Base-by-base conservation (phyloP, 2,113 vertebrate species). In the Chaetura pelagica region DNA sequence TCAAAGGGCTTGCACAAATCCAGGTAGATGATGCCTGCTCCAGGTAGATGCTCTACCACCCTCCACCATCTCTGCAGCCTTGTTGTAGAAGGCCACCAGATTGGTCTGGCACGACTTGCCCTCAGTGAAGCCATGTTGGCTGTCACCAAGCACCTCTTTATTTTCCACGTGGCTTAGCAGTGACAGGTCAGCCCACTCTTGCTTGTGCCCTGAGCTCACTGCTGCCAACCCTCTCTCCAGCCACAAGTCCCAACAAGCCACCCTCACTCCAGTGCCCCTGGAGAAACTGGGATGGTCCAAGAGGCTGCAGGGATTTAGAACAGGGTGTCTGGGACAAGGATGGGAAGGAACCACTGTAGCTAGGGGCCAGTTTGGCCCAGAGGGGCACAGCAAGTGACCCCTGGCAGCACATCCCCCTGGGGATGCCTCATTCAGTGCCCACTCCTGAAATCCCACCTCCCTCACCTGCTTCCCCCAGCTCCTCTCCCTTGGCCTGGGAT, bases 201-300 rank as follows among this genome's bases (percentile, higher is more conserved):
- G 49, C 8, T 68, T 6, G 1, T n/a, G 34, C 23, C 68, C 40
- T 42, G 27, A 77, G 16, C 35, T 77, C 2, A 1, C 55, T 76
- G 67, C n/a, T 86, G 62, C 63, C 49, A 76, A 9, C 16, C 35
- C 46, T 85, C 42, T 21, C 51, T 77, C 66, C 22, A 15, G 15
- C 44, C 0, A 0, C 7, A 4, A 14, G 22, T 22, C 15, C 0
- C 2, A 87, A 66, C 34, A 78, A 61, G 38, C 27, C 18, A 26
- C 62, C 42, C 35, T 77, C 55, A 66, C 51, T 12, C 19, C 6
- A 55, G 20, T 40, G 59, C 30, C 42, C 44, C 4, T 4, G 48
- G 42, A 18, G 87, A 81, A 91, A n/a, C 49, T 61, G 76, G 26
- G 29, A 76, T 23, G 44, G 40, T 49, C 52, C 38, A 75, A 76